These are phyloP conservation scores for Exaiptasia diaphana DNA, from an alignment of 64 coral and sea anemone species.

Conservation along the genomic window DNA sequence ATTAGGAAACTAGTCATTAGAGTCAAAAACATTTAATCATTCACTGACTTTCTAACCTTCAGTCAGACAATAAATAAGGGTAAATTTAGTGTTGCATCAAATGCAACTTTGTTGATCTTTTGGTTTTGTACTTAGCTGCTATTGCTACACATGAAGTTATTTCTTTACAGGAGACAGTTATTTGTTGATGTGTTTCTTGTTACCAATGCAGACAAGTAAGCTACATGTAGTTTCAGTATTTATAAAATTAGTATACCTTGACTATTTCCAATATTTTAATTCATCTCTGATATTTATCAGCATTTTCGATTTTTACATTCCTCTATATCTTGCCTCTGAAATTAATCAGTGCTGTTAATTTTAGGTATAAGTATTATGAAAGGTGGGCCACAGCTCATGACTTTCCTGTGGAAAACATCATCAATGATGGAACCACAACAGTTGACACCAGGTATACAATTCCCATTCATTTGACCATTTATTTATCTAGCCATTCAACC, in stretches of 20 bases:
- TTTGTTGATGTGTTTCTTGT: slow-evolving; percentile 29
- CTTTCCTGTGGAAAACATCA: slow-evolving; percentile 35
- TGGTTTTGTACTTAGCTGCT: not conserved
- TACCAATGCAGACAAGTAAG: slow-evolving; percentile 49
- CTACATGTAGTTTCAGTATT: not conserved
- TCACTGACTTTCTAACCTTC: too few species aligned
- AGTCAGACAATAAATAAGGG: too few species aligned
- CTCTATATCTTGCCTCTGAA: not conserved
- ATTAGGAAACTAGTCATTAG: too few species aligned
- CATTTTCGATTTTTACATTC: not conserved
- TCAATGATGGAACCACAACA: slow-evolving; percentile 45
- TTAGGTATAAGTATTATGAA: slow-evolving; percentile 38
- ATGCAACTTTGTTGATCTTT: not conserved
- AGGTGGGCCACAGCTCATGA: slow-evolving; percentile 45
- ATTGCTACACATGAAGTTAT: too few species aligned
- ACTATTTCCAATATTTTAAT: not conserved
- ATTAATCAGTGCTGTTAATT: not conserved
- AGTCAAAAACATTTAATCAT: too few species aligned
- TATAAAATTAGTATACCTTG: not conserved
- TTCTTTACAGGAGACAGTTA: slow-evolving; percentile 20
- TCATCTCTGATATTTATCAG: not conserved
- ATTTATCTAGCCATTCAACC: too few species aligned
- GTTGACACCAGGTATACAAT: slow-evolving; percentile 3
- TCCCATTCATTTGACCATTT: not conserved
- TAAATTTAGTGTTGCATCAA: not conserved